Base-by-base conservation (phyloP, 2,113 vertebrate species). In the Empidonax traillii region DNA sequence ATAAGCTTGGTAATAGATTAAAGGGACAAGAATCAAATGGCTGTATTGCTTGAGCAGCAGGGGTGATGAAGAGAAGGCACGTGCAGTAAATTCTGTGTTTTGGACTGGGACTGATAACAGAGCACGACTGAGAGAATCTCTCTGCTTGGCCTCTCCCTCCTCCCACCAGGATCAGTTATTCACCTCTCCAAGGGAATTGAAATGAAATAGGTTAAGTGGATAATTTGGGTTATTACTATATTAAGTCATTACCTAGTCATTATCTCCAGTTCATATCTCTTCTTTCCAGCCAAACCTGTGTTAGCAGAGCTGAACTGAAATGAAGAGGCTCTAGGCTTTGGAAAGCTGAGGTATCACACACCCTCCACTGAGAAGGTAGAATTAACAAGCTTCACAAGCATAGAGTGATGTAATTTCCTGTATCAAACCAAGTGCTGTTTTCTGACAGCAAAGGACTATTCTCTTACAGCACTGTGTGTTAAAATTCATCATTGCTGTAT, bases 301-400 rank as follows among this genome's bases (percentile, higher is more conserved):
- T 51, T 25, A 39, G 18, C n/a, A 58, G 1, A 58, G 12, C 41
- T 61, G 35, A 63, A 47, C 33, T 21, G 31, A 69, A 76, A 31
- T 28, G 12, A 25, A 37, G 21, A 14, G 13, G 53, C 18, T 61
- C 46, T 25, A 31, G 9, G 3, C 47, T 80, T 76, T 24, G 56
- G 30, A 76, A 39, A 67, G 15, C 28, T 39, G 43, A 71, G 19
- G 35, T 77, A 18, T 14, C 31, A 43, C 49, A 39, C 55, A n/a
- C 6, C 11, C 9, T 23, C 28, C 19, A 39, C 28, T 1, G 1
- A 37, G 19, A 17, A 66, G 41, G 73, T 72, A 79, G 61, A 91
- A 94, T 94, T 95, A 88, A 90, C 44, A 93, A 83, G 49, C 9
- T n/a, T 96, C 79, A 76, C n/a, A 94, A 85, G 46, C 31, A 82